These are phyloP conservation scores for Tetranychus piercei DNA, from an alignment of 2,888 invertebrate genomes.

Conservation along the genomic window DNA sequence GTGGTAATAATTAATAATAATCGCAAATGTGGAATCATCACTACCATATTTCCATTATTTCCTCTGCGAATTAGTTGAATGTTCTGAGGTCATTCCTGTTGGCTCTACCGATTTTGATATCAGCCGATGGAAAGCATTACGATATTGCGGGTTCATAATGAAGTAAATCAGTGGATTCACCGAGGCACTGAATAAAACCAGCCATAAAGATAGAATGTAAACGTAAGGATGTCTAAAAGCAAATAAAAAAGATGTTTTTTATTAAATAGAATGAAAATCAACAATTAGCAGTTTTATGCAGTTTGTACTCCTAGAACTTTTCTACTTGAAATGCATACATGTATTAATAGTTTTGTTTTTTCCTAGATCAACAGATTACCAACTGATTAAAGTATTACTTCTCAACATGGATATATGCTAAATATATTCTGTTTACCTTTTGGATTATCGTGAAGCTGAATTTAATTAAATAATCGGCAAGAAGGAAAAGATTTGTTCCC, in stretches of 20 bases:
- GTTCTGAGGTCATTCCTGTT: background rate
- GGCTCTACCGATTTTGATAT: background rate
- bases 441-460: background rate
- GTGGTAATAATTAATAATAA: too few species aligned
- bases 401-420: too few species aligned
- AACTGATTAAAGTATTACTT: background rate
- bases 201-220: constrained; percentile 61
- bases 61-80: background rate
- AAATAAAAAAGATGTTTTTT: background rate
- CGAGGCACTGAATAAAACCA: constrained; percentile 75
- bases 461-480: background rate
- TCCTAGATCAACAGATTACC: background rate
- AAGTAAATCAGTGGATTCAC: constrained; percentile 79
- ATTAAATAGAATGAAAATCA: background rate
- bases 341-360: too few species aligned
- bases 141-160: constrained; percentile 64
- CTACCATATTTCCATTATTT: background rate
- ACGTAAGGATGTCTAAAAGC: constrained; percentile 41
- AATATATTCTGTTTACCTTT: background rate
- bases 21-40: too few species aligned
- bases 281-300: background rate
- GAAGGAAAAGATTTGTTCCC: background rate
- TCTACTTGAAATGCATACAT: too few species aligned
- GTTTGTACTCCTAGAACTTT: too few species aligned
- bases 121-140: constrained; percentile 34